Conservation (phyloP, 2,797 vertebrate species). For the Smutsia temminckii region DNA sequence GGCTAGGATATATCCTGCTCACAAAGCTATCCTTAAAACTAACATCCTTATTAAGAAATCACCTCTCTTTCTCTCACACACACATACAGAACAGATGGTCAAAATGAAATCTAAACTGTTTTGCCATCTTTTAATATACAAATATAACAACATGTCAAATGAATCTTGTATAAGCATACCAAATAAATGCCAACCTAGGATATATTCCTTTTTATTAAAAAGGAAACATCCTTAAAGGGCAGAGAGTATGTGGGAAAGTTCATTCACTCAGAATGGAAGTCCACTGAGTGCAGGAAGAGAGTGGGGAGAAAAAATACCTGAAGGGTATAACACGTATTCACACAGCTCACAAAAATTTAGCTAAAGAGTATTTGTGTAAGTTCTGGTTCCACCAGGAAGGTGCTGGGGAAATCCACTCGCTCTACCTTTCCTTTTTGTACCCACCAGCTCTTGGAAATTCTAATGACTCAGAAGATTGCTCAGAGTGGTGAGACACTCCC, state of each 20-base stretch:
- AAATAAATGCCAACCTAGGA: not conserved
- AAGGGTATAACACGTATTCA: rapidly evolving
- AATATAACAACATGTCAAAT: not conserved
- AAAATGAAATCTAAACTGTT: not conserved
- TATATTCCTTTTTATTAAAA: not conserved
- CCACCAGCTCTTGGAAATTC: slow-evolving; percentile 23
- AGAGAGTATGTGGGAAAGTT: not conserved
- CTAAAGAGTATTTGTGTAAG: rapidly evolving
- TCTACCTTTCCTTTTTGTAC: not conserved
- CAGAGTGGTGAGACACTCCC: not conserved
- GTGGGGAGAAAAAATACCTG: not conserved
- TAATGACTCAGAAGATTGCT: not conserved
- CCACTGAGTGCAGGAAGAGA: not conserved
- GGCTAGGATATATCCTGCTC: not conserved
- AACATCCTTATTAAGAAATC: not conserved
- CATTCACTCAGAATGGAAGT: not conserved
- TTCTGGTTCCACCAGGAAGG: slow-evolving; percentile 57
- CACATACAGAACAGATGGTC: not conserved
- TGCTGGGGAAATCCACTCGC: not conserved
- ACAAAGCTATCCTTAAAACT: not conserved
- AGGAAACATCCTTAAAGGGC: not conserved
- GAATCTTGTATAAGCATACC: not conserved
- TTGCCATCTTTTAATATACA: not conserved
- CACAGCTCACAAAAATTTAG: not conserved
- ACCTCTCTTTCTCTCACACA: not conserved